These are phyloP conservation scores for Apeltes quadracus DNA, from an alignment of 2,113 vertebrate species.

Conservation along the genomic window DNA sequence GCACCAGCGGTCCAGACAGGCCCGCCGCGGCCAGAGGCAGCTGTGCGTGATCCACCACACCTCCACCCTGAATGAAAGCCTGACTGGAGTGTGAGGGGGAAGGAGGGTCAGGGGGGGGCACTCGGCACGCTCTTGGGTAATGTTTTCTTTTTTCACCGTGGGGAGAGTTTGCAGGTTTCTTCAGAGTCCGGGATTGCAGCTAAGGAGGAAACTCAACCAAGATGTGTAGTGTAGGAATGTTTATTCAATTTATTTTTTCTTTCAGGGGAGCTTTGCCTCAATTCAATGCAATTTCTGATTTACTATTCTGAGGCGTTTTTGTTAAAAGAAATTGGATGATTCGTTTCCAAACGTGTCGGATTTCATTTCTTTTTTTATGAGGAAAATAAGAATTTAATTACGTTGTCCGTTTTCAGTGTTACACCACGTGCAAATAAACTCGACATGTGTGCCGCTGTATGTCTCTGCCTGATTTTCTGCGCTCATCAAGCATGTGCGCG, in stretches of 20 bases:
- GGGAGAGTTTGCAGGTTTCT: background rate
- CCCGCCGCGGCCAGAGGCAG: constrained; percentile 53
- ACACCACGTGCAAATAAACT: background rate
- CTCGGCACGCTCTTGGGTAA: background rate
- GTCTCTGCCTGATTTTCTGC: background rate
- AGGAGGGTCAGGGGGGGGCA: too few relatives aligned
- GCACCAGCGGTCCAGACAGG: constrained; percentile 32
- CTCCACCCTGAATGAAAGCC: constrained; percentile 73
- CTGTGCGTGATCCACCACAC: constrained; percentile 58
- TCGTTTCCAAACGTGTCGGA: background rate
- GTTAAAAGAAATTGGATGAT: constrained; percentile 10
- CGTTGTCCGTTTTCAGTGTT: constrained; percentile 13
- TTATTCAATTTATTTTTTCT: constrained; percentile 4
- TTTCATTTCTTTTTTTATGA: background rate
- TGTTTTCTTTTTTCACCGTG: background rate
- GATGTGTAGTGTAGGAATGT: background rate
- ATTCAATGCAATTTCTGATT: constrained; percentile 24
- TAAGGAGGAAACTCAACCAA: background rate
- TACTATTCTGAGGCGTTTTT: constrained; percentile 12
- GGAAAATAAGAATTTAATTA: background rate
- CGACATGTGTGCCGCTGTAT: background rate
- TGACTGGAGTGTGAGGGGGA: constrained; percentile 68
- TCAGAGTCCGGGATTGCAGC: background rate
- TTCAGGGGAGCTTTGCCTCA: background rate
- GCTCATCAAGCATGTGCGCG: background rate